Conservation (phyloP, 2,113 vertebrate genomes). For the Paradisaea rubra region DNA sequence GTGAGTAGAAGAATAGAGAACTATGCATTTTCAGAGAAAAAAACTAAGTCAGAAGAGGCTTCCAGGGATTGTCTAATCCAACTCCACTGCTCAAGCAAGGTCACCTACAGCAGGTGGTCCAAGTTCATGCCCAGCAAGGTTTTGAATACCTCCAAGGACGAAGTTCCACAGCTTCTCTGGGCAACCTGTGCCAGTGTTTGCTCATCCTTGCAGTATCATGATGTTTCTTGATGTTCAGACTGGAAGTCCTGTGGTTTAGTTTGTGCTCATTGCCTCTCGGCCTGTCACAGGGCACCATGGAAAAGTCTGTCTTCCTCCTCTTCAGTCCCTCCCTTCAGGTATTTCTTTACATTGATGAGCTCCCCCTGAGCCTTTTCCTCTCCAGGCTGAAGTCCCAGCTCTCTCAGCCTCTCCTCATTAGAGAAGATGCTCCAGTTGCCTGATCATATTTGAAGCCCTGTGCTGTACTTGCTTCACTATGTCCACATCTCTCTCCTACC, state of each 20-base stretch:
- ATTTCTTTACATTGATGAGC: not conserved
- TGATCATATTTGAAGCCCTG: not conserved
- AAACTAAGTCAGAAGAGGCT: not conserved
- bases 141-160: not conserved
- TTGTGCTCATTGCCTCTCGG: not conserved
- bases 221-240: not conserved
- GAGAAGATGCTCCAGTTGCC: not conserved
- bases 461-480: not conserved
- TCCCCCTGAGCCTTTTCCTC: not conserved
- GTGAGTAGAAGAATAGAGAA: not conserved
- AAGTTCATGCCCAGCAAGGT: not conserved
- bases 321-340: not conserved
- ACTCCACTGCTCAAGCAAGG: not conserved
- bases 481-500: not conserved
- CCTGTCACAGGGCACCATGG: not conserved
- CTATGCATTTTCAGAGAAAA: not conserved
- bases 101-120: not conserved
- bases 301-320: not conserved
- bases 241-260: not conserved
- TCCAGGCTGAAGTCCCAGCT: not conserved
- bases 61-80: not conserved
- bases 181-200: not conserved
- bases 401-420: not conserved
- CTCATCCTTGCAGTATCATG: not conserved
- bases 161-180: not conserved